Evolutionary conservation across 2,113 vertebrate species (phyloP).

Genomic region (Solea senegalensis): DNA sequence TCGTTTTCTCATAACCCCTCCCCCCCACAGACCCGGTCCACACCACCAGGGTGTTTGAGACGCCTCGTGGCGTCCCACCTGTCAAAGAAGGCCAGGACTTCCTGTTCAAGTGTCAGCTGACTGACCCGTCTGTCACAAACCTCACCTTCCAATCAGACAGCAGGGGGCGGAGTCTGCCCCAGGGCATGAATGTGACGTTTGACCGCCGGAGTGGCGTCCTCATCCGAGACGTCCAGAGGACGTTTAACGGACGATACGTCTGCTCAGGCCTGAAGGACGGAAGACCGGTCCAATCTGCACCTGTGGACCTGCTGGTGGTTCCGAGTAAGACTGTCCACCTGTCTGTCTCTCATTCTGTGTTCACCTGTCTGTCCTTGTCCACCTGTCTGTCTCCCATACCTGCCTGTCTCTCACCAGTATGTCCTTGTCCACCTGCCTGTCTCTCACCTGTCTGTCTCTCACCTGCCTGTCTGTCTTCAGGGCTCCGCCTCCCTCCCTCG

Average conservation of each 20-base stretch:
- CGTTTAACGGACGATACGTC: constrained; percentile 68
- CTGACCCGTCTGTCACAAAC: constrained; percentile 59
- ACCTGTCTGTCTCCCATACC: constrained; percentile 7
- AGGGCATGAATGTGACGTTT: constrained; percentile 64
- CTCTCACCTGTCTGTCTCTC: constrained; percentile 8
- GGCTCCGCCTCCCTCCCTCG: background rate
- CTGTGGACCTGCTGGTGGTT: constrained; percentile 71
- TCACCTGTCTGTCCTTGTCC: constrained; percentile 5
- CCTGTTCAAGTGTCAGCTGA: constrained; percentile 72
- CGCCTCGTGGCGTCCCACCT: fast-evolving
- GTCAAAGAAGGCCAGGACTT: constrained; percentile 58
- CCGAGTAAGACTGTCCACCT: constrained; percentile 79
- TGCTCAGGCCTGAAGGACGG: constrained; percentile 77
- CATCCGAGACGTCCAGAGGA: constrained; percentile 69
- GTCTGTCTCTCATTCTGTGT: background rate
- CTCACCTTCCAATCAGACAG: constrained; percentile 58
- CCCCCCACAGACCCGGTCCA: constrained; percentile 33
- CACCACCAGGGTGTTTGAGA: constrained; percentile 53
- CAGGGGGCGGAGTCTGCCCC: constrained; percentile 11
- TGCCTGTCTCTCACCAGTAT: background rate
- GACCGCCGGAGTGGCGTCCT: constrained; percentile 77
- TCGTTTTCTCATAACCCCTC: background rate
- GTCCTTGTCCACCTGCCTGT: background rate
- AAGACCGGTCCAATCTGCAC: constrained; percentile 29
- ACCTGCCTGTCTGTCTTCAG: constrained; percentile 26